Evolutionary conservation across 2,797 vertebrate species (phyloP), one percentile per base, ranked within the genome.

Genomic region (Rhynchonycteris naso): DNA sequence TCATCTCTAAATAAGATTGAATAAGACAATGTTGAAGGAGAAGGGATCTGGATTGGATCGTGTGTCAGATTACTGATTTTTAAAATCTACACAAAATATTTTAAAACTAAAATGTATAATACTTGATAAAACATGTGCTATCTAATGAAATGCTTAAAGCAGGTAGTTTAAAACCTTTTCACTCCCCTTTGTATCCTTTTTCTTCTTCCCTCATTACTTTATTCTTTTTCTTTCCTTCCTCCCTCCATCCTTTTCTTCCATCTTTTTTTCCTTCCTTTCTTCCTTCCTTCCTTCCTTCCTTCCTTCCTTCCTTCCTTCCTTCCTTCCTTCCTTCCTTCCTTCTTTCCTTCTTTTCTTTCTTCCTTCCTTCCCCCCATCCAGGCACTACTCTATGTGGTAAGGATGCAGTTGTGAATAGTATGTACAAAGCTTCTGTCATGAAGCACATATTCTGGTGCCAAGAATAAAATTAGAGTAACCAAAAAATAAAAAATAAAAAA

Each of bases 1-100:
- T n/a, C 19, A 13, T 86, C 54, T 94, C 78, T 80, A 65, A 88
- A 93, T 75, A 66, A 68, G 12, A 13, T 78, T 75, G 33, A 58
- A 83, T 15, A 79, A 83, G 59, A 75, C 26, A 87, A 11, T 75
- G 12, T 69, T 47, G 8, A 24, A 95, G 3, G 22, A 85, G 18
- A 65, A 52, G 14, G 28, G 6, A 47, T 1, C 43, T 50, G 10
- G 35, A 38, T 33, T 72, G 9, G 24, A 54, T 84, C 56, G 21
- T 22, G 5, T 52, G 7, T 63, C 19, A 54, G 12, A 28, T 90
- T 78, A 65, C 33, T 72, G 6, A 81, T 85, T 47, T 76, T 94
- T 81, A 59, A 89, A 72, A 56, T 79, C 4, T 11, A 43, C 3
- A 58, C 2, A 43, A 75, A 75, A 79, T 13, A 10, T 35, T 90